phyloP scores from a whole-genome alignment of 2,888 invertebrate species.

The Papilio gigon region DNA sequence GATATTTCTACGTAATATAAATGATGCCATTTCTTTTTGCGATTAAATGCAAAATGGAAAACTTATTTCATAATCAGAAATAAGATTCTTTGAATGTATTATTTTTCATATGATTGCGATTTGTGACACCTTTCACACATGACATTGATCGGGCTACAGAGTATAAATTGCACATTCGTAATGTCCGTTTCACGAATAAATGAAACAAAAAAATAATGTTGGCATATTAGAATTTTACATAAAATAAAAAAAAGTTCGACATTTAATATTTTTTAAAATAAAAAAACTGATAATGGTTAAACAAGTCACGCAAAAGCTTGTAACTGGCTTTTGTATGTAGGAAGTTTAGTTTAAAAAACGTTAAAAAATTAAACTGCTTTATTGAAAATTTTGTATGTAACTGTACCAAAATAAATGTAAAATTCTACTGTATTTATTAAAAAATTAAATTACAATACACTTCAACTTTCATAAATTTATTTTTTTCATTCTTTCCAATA shows the following conservation, averaged over 20 bases:
- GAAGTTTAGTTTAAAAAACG: not conserved
- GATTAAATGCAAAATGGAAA: slow-evolving; percentile 27
- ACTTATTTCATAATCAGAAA: slow-evolving; percentile 59
- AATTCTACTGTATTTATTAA: not conserved
- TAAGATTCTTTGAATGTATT: slow-evolving; percentile 7
- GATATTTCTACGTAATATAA: slow-evolving; percentile 69
- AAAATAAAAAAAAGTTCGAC: not conserved
- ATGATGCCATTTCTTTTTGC: slow-evolving; percentile 65
- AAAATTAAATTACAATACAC: slow-evolving; percentile 38
- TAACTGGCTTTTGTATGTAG: not conserved
- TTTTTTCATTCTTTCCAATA: slow-evolving; percentile 39
- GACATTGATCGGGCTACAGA: slow-evolving; percentile 1
- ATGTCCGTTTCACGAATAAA: not conserved
- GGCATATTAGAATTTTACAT: not conserved
- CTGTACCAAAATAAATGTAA: slow-evolving; percentile 3
- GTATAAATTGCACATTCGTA: not conserved
- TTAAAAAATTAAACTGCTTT: slow-evolving; percentile 4
- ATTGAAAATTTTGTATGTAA: slow-evolving; percentile 16
- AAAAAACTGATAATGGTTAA: no score
- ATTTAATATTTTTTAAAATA: no score
- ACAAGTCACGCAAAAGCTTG: no score
- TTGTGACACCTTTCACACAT: slow-evolving; percentile 12
- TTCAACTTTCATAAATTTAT: slow-evolving; percentile 36
- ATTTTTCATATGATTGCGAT: slow-evolving; percentile 15
- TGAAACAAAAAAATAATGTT: not conserved